Base-by-base conservation (phyloP, 1,140 invertebrate genomes). In the Eriosoma lanigerum region DNA sequence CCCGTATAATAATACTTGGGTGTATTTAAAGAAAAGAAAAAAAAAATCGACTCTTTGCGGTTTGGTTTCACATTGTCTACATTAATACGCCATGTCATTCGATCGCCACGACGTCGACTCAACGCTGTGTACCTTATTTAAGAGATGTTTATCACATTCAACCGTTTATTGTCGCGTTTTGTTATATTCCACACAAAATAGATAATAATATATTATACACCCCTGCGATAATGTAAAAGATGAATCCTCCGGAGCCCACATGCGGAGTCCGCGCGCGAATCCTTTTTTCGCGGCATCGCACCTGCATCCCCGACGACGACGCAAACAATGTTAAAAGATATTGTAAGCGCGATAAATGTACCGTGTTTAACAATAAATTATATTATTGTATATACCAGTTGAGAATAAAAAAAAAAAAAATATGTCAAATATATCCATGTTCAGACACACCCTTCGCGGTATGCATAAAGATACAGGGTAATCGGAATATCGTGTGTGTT, bases 1-100 rank as follows among this genome's bases (percentile, higher is more conserved):
- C 26, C 60, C 13, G 46, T 10, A 48, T 15, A 48, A 13, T 13
- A 48, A 12, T 48, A 48, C 9, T 6, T 12, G 46, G 4, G 4
- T 48, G 46, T 12, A 48, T 48, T 48, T 10, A 48, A 12, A n/a
- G n/a, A n/a, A 48, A 48, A 8, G 1, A 44, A 32, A 56, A 73
- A 21, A 58, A 12, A 81, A 56, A 81, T 82, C 81, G 76, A 64
- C 81, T 78, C 46, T 64, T 66, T 70, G 81, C 46, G 44, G 54
- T 75, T 48, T 82, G 73, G 48, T 81, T 76, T 64, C 82, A 56
- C n/a, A n/a, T 54, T 76, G 73, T 76, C 26, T 38, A 26, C 66
- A 68, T n/a, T n/a, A 29, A 56, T 76, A 58, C 73, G 73, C 73
- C 54, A 58, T 15, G 73, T 76, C 73, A 76, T 76, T 54, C 52